Conservation (phyloP, 2,797 vertebrate genomes). For the Enteromius unitaeniatus region DNA sequence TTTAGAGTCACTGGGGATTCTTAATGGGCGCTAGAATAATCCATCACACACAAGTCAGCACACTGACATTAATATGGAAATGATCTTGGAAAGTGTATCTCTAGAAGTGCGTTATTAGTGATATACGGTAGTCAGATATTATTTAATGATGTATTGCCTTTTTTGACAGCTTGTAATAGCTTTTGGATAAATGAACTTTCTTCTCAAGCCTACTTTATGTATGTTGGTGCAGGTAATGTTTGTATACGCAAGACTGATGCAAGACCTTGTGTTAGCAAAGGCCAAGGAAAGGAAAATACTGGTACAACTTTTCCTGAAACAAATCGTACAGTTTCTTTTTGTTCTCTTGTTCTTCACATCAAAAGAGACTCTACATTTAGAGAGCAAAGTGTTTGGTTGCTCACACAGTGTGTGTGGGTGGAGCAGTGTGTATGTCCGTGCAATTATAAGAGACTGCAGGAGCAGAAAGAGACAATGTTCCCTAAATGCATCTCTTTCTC, state of each 20-base stretch:
- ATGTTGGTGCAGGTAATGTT: background rate
- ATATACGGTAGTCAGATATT: constrained; percentile 27
- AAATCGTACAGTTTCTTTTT: constrained; percentile 8
- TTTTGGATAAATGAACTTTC: constrained; percentile 42
- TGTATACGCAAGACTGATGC: constrained; percentile 14
- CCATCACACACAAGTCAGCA: constrained; percentile 18
- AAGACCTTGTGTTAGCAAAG: background rate
- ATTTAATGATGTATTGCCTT: constrained; percentile 44
- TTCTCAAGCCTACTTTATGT: constrained; percentile 17
- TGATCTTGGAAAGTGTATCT: constrained; percentile 39
- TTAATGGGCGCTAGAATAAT: constrained; percentile 36
- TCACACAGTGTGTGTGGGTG: constrained; percentile 9
- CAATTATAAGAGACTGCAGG: constrained; percentile 17
- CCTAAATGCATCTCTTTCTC: constrained; percentile 29
- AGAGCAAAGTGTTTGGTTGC: constrained; percentile 25
- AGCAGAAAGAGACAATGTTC: background rate
- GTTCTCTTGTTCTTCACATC: constrained; percentile 19
- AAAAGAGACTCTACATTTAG: constrained; percentile 19
- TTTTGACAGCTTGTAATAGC: constrained; percentile 41
- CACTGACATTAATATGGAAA: constrained; percentile 44
- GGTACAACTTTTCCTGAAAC: background rate
- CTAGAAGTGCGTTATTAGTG: constrained; percentile 32
- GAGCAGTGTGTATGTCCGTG: background rate
- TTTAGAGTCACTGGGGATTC: constrained; percentile 37
- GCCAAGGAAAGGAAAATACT: background rate